A percentile compares a stretch with the other conserved stretches of the same genome.
These are phyloP conservation scores for Hylaeus volcanicus DNA, from an alignment of 1,140 invertebrate species.

Conservation along the genomic window DNA sequence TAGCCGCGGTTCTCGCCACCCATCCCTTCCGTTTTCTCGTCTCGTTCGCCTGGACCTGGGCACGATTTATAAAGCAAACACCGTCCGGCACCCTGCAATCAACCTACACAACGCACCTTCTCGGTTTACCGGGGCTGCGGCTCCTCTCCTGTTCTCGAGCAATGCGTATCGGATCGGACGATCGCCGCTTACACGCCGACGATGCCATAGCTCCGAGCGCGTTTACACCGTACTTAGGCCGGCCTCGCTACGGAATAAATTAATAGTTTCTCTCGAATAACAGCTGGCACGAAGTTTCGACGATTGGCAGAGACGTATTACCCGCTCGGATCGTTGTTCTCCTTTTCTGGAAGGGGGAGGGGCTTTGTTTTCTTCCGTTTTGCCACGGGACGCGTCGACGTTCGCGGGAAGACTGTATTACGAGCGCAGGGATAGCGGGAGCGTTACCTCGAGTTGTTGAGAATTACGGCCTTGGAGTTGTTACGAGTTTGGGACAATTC, in stretches of 20 bases:
- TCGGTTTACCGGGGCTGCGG: conserved; percentile 49
- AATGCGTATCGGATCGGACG: conserved; percentile 65
- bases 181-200: conserved; percentile 66
- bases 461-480: too few species aligned
- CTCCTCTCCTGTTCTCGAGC: background rate
- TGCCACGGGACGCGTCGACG: too few species aligned
- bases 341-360: background rate
- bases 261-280: conserved; percentile 75
- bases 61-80: conserved; percentile 81
- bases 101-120: conserved; percentile 66
- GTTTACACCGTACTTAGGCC: conserved; percentile 76
- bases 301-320: conserved; percentile 67
- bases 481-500: too few species aligned
- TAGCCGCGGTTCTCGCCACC: conserved; percentile 4
- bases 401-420: too few species aligned
- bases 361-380: background rate
- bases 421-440: too few species aligned
- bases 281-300: conserved; percentile 71
- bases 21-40: conserved; percentile 54
- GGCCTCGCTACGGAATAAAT: conserved; percentile 74
- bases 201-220: conserved; percentile 72
- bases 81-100: conserved; percentile 78
- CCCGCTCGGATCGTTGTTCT: conserved; percentile 1
- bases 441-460: too few species aligned
- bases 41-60: conserved; percentile 60